phyloP scores from a whole-genome alignment of 1,140 invertebrate species.

The Drosophila sp. region DNA sequence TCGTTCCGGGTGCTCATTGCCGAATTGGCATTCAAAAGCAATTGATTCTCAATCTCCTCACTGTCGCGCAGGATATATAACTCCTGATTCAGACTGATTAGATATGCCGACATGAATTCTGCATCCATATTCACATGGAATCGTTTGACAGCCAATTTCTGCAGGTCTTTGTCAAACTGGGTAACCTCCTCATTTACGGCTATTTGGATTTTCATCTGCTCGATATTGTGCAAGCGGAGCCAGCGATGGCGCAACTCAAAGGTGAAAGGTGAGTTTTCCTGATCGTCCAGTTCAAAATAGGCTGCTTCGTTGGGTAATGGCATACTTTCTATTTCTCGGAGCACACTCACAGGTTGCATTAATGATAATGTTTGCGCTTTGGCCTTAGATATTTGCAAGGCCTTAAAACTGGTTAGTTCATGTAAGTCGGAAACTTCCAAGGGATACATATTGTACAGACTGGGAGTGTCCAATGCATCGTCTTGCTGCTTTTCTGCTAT shows the following conservation, averaged over 20 bases:
- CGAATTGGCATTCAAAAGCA: slow-evolving; percentile 85
- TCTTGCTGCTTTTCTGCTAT: slow-evolving; percentile 1
- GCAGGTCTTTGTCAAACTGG: slow-evolving; percentile 87
- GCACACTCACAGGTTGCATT: not conserved
- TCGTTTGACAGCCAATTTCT: slow-evolving; percentile 86
- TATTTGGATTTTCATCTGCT: slow-evolving; percentile 87
- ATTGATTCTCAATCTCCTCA: slow-evolving; percentile 88
- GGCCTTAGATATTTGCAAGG: slow-evolving; percentile 41
- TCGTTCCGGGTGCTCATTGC: slow-evolving; percentile 83
- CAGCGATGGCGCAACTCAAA: slow-evolving; percentile 66
- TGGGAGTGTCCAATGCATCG: not conserved
- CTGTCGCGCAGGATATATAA: slow-evolving; percentile 90
- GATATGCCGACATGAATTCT: slow-evolving; percentile 86
- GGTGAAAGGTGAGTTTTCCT: slow-evolving; percentile 59
- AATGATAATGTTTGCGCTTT: not conserved
- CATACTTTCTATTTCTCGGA: not conserved
- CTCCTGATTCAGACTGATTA: slow-evolving; percentile 91
- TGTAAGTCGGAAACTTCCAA: slow-evolving; percentile 22
- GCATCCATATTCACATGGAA: slow-evolving; percentile 86
- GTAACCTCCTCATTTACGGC: slow-evolving; percentile 85
- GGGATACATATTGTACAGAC: slow-evolving; percentile 9
- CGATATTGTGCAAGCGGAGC: slow-evolving; percentile 83
- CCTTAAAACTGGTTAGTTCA: slow-evolving; percentile 37
- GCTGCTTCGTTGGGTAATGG: slow-evolving; percentile 40
- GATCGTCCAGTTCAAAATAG: slow-evolving; percentile 53